phyloP scores from a whole-genome alignment of 2,888 invertebrate genomes.

The Scaptomyza tumidula region DNA sequence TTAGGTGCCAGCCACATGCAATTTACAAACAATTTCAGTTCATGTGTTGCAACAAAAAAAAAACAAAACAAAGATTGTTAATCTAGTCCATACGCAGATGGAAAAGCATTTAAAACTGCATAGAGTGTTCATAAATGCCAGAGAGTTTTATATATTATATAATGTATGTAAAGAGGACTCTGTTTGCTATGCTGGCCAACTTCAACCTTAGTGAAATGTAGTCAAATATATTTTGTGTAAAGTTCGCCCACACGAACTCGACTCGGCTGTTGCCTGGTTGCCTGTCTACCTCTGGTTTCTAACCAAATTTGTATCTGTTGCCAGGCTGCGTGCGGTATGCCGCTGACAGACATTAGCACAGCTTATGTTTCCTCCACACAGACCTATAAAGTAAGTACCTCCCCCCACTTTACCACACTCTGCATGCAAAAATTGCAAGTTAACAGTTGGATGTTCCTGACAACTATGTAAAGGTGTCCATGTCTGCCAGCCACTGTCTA shows the following conservation, averaged over 20 bases:
- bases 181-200: constrained; percentile 22
- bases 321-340: constrained; percentile 58
- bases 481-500: constrained; percentile 5
- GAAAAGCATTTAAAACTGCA: constrained; percentile 18
- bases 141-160: background rate
- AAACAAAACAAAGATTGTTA: constrained; percentile 22
- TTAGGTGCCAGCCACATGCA: constrained; percentile 25
- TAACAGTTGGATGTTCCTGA: constrained; percentile 56
- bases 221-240: constrained; percentile 56
- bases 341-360: constrained; percentile 73
- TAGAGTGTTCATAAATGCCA: constrained; percentile 33
- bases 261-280: background rate
- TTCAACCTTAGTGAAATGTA: constrained; percentile 35
- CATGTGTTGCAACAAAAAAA: constrained; percentile 9
- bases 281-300: constrained; percentile 21
- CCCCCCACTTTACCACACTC: too few relatives aligned
- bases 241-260: constrained; percentile 39
- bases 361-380: constrained; percentile 50
- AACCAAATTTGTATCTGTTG: constrained; percentile 65
- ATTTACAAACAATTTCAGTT: constrained; percentile 46
- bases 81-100: constrained; percentile 23
- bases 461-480: constrained; percentile 52
- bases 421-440: constrained; percentile 56
- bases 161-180: constrained; percentile 1
- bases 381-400: constrained; percentile 5